These are phyloP conservation scores for Lamprotornis superbus DNA, from an alignment of 2,113 vertebrate species.

Conservation along the genomic window DNA sequence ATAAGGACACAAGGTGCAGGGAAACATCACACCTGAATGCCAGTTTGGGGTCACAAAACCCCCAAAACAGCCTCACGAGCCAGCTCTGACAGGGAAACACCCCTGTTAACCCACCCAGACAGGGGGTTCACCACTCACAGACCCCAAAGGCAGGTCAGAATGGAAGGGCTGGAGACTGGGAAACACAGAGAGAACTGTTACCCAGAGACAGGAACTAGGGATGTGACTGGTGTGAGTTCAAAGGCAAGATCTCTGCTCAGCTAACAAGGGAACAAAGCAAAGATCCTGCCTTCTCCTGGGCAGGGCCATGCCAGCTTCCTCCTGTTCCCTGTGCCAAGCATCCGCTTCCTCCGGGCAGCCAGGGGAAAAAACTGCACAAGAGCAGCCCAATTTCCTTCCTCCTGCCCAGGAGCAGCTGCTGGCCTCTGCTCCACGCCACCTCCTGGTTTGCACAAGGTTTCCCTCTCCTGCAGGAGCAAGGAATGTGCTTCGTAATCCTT, in stretches of 20 bases:
- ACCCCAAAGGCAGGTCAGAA: neutral
- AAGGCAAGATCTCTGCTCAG: neutral
- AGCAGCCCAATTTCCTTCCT: neutral
- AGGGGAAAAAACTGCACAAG: neutral
- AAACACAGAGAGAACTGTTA: neutral
- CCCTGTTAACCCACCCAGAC: accelerated
- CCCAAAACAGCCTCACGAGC: neutral
- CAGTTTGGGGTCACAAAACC: neutral
- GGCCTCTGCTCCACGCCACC: neutral
- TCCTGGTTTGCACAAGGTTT: neutral
- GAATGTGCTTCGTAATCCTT: conserved; percentile 43
- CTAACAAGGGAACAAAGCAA: neutral
- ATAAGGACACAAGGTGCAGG: neutral
- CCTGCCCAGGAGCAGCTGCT: neutral
- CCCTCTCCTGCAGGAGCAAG: neutral
- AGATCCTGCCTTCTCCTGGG: neutral
- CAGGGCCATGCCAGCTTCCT: neutral
- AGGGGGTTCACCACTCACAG: neutral
- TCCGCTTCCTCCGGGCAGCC: neutral
- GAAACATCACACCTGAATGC: neutral
- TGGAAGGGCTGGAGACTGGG: accelerated
- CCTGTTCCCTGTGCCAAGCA: neutral
- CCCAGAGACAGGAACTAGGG: neutral
- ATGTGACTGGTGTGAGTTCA: neutral
- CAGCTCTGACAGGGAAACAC: neutral